Evolutionary conservation across 2,888 invertebrate genomes (phyloP), one percentile per base, ranked within the genome.

Genomic region (Cryptocephalus moraei): DNA sequence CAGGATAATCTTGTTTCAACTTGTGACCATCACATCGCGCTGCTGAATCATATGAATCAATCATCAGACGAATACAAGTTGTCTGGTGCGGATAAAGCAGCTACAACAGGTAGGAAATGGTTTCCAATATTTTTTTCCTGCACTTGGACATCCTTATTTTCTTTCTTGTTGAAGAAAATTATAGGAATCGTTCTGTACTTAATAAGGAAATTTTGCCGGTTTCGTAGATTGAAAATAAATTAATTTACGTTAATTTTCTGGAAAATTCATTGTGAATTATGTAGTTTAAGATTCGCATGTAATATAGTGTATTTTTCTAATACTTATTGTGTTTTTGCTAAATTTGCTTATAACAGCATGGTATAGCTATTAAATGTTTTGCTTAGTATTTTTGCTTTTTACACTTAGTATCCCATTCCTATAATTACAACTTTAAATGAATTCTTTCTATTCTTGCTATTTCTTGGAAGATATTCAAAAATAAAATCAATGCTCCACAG

Each of bases 1-100:
- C 71, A 93, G 92, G 82, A 82, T 69, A 91, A 91, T 75, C 78
- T 93, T 63, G 78, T 87, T 66, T 81, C 83, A 51, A 86, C 87
- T 49, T 91, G 92, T 74, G 83, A 86, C 60, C 89, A 91, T 64
- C 91, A 92, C 72, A 82, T 91, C 63, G 82, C 81, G 65, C 83
- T 88, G 63, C 76, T 92, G 72, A 82, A 63, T 34, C 62, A 66
- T 41, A 64, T 68, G 44, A 66, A 64, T 47, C 64, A 66, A 48
- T 65, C 65, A 9, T 64, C 67, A 33, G 65, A 68, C 45, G 66
- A 67, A 53, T 65, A 61, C 54, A 61, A 65, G 47, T 62, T 69
- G 54, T 59, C 65, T 4, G 59, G 57, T 41, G 54, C 57, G 45
- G 67, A 68, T 55, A 66, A 62, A 43, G 63, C 63, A 53, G 58